Evolutionary conservation across 2,113 vertebrate species (phyloP).

Genomic region (Sialia sialis): DNA sequence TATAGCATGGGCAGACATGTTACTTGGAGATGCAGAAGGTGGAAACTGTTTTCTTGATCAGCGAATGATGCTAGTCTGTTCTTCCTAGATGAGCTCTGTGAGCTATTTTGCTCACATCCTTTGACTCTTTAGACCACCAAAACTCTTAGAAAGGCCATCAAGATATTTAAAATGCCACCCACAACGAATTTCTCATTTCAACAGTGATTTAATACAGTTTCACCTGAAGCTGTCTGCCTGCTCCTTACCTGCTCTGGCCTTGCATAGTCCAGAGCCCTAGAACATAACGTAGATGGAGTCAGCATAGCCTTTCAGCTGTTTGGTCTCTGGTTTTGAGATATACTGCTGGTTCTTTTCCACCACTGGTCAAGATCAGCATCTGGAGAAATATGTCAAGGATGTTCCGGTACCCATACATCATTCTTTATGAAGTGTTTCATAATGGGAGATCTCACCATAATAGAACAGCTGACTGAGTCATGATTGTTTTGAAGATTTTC

Average conservation of each 20-base stretch:
- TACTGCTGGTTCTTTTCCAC: neutral
- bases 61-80: neutral
- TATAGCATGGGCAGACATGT: neutral
- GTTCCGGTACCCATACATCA: neutral
- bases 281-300: neutral
- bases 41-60: neutral
- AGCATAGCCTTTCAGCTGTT: neutral
- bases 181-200: neutral
- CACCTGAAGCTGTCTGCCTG: neutral
- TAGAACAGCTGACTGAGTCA: accelerated
- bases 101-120: neutral
- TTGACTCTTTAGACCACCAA: neutral
- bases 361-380: neutral
- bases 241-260: neutral
- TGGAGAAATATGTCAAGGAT: neutral
- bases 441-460: neutral
- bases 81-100: neutral
- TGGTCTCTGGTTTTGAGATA: neutral
- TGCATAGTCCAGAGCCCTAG: neutral
- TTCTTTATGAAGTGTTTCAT: neutral
- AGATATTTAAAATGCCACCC: neutral
- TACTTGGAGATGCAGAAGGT: neutral
- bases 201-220: neutral
- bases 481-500: neutral
- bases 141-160: neutral